phyloP scores from a whole-genome alignment of 2,888 invertebrate genomes.

The Drosophila putrida region DNA sequence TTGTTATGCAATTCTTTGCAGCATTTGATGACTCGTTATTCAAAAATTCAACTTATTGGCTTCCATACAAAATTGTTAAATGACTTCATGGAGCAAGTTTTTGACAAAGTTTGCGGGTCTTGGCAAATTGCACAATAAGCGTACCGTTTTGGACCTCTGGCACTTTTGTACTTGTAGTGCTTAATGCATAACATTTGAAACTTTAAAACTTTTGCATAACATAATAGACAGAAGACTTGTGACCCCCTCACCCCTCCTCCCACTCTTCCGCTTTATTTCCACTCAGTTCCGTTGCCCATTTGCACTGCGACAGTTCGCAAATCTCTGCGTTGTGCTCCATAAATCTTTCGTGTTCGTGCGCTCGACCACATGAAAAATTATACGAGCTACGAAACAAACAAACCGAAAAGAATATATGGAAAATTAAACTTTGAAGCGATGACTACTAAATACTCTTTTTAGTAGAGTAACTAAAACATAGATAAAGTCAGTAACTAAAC shows the following conservation, averaged over 20 bases:
- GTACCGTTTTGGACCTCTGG: not conserved
- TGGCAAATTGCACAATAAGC: conserved; percentile 47
- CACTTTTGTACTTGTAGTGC: conserved; percentile 11
- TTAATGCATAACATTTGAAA: conserved; percentile 50
- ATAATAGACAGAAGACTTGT: conserved; percentile 23
- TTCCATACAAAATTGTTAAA: conserved; percentile 16
- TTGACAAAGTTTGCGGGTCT: conserved; percentile 40
- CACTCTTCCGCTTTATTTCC: not conserved
- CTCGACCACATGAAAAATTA: conserved; percentile 71
- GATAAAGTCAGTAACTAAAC: not conserved
- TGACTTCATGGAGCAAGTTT: conserved; percentile 38
- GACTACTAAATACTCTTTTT: conserved; percentile 11
- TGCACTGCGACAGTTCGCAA: conserved; percentile 53
- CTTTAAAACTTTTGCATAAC: conserved; percentile 54
- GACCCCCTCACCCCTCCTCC: not conserved
- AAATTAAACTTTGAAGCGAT: not conserved
- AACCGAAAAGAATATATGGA: conserved; percentile 37
- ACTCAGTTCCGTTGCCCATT: conserved; percentile 24
- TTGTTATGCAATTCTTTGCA: conserved; percentile 11
- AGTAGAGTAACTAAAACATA: not conserved
- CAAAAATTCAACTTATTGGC: conserved; percentile 29
- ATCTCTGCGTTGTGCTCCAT: conserved; percentile 59
- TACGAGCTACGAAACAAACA: conserved; percentile 46
- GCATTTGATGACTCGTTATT: conserved; percentile 26
- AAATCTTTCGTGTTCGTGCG: conserved; percentile 59